A percentile compares a stretch with the other conserved stretches of the same genome.
Conservation (phyloP, 2,113 vertebrate species). For the Brachypteracias leptosomus region DNA sequence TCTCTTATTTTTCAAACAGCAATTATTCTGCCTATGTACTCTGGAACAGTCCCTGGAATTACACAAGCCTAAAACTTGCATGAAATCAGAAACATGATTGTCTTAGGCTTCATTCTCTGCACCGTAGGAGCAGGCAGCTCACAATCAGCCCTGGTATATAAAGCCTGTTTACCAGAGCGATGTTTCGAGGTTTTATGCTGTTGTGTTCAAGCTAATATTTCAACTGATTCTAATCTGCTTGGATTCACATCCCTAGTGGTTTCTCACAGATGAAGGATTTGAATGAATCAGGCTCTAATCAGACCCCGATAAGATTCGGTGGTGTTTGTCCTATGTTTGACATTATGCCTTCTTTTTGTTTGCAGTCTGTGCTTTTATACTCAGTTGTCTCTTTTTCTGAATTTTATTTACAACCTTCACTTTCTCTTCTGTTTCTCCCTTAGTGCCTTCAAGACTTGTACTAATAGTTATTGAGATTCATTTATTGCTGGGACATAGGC, state of each 20-base stretch:
- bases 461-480: neutral
- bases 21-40: neutral
- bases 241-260: neutral
- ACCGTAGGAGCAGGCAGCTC: neutral
- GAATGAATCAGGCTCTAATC: conserved; percentile 18
- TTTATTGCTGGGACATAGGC: neutral
- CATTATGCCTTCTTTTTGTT: neutral
- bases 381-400: neutral
- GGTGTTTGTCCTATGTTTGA: neutral
- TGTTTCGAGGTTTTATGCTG: neutral
- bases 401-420: neutral
- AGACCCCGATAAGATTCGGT: neutral
- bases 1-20: neutral
- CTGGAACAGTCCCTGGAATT: neutral
- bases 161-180: neutral
- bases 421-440: neutral
- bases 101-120: neutral
- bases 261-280: conserved; percentile 18
- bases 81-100: conserved; percentile 48
- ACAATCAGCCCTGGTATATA: neutral
- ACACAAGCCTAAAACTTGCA: neutral
- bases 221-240: conserved; percentile 7
- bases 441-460: neutral
- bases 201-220: conserved; percentile 8
- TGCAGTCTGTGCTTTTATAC: neutral